Evolutionary conservation across 2,888 invertebrate genomes (phyloP).

Genomic region (Galerucella pusilla): DNA sequence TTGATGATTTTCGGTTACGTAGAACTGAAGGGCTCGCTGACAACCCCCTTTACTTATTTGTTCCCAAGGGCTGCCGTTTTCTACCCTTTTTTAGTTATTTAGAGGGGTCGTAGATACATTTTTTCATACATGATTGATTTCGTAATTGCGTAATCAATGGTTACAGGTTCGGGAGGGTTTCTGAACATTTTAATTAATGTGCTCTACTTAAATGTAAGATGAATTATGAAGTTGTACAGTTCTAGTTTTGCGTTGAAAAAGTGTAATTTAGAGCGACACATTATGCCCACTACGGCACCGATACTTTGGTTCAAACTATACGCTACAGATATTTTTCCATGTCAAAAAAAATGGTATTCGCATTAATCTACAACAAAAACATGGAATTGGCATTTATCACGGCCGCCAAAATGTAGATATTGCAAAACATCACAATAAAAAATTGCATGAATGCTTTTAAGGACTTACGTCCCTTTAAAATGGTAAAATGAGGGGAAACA

Average conservation of each 20-base stretch:
- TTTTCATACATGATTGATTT: not conserved
- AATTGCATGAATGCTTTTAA: not conserved
- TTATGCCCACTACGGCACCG: too few relatives aligned
- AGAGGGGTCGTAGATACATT: constrained; percentile 8
- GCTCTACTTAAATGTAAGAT: too few relatives aligned
- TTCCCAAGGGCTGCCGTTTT: constrained; percentile 27
- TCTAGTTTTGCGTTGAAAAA: too few relatives aligned
- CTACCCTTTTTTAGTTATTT: constrained; percentile 21
- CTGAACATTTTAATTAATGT: too few relatives aligned
- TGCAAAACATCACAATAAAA: not conserved
- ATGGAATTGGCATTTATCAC: not conserved
- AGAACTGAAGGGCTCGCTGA: constrained; percentile 6
- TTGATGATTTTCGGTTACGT: constrained; percentile 31
- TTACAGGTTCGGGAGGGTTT: too few relatives aligned
- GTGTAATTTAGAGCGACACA: too few relatives aligned
- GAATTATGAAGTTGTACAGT: too few relatives aligned
- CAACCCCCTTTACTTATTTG: constrained; percentile 31
- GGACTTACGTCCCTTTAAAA: constrained; percentile 16
- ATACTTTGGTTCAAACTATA: too few relatives aligned
- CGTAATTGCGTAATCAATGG: not conserved
- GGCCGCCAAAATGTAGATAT: not conserved
- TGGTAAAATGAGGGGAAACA: constrained; percentile 26
- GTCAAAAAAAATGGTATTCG: not conserved
- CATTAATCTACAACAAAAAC: too few relatives aligned
- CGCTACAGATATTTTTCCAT: too few relatives aligned